Conservation (phyloP, 2,113 vertebrate genomes). For the Epinephelus moara region DNA sequence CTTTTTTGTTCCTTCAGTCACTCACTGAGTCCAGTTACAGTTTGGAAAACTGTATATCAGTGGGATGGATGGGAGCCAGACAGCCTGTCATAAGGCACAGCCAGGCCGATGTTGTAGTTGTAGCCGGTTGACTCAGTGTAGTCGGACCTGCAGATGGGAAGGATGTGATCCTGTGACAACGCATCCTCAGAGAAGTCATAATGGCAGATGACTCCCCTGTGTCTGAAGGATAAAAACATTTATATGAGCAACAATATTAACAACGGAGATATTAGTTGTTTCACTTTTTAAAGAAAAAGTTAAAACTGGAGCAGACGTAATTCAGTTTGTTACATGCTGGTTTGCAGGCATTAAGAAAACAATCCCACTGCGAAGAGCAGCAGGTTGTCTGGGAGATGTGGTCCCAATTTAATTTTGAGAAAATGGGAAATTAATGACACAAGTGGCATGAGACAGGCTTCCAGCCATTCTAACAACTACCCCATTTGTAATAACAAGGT, state of each 20-base stretch:
- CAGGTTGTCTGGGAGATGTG: not conserved
- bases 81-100: slow-evolving; percentile 87
- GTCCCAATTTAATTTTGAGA: not conserved
- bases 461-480: not conserved
- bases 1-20: not conserved
- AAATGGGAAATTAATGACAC: not conserved
- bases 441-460: not conserved
- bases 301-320: not conserved
- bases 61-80: slow-evolving; percentile 46
- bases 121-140: slow-evolving; percentile 83
- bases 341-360: not conserved
- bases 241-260: not conserved
- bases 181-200: slow-evolving; percentile 92
- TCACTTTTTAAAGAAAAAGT: not conserved
- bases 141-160: slow-evolving; percentile 92
- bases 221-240: slow-evolving; percentile 76
- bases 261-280: not conserved
- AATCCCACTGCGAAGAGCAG: not conserved
- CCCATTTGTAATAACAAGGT: not conserved
- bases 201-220: slow-evolving; percentile 90
- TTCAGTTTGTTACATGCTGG: not conserved
- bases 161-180: slow-evolving; percentile 84
- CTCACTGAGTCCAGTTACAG: not conserved
- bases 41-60: slow-evolving; percentile 36
- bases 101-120: slow-evolving; percentile 93